Conservation (phyloP, 2,113 vertebrate species). For the Thermophis baileyi region DNA sequence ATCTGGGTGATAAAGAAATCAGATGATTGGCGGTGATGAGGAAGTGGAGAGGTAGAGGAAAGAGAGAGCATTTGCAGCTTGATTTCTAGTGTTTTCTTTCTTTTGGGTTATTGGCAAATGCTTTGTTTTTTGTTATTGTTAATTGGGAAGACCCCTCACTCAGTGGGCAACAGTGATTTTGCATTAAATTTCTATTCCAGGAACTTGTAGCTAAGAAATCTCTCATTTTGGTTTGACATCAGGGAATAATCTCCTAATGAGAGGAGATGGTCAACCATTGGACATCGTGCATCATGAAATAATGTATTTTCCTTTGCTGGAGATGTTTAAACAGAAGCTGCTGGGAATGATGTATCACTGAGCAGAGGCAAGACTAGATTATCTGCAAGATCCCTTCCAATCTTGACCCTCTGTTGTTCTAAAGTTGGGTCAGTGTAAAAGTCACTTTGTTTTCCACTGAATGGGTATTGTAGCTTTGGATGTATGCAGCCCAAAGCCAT, state of each 20-base stretch:
- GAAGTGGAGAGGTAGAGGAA: background rate
- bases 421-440: background rate
- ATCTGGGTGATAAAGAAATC: background rate
- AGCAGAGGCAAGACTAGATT: background rate
- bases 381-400: background rate
- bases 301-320: background rate
- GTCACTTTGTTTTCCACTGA: background rate
- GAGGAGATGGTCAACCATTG: background rate
- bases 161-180: background rate
- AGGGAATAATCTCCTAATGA: background rate
- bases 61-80: background rate
- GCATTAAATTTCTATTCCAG: background rate
- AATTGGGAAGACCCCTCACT: background rate
- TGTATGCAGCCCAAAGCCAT: background rate
- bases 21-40: background rate
- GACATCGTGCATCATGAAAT: background rate
- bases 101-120: background rate
- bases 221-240: background rate
- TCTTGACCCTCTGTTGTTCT: background rate
- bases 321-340: background rate
- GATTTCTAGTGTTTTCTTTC: background rate
- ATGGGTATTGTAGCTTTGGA: background rate
- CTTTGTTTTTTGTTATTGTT: background rate
- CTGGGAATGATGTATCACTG: background rate
- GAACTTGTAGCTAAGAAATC: background rate